Base-by-base conservation (phyloP, 2,888 invertebrate species). In the Conus canariensis region DNA sequence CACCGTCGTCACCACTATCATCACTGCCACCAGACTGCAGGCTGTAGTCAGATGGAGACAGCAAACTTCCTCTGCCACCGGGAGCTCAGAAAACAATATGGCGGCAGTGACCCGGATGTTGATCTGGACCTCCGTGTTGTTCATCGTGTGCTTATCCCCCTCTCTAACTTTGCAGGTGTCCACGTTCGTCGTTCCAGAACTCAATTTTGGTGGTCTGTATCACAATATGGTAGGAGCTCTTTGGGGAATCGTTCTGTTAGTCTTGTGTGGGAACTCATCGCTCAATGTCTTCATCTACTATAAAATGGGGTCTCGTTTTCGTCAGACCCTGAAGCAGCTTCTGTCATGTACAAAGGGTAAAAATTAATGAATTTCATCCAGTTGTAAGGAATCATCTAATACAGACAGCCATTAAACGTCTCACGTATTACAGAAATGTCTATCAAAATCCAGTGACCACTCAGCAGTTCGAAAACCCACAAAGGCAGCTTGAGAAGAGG, bases 281-380 rank as follows among this genome's bases (percentile, higher is more conserved):
- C 25, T 64, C 45, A 86, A 86, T 64, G 60, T 86, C 86, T 86
- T 86, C 86, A 14, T 86, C 25, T 86, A 86, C 30, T 67, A 86
- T 12, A 19, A 25, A 16, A 25, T 86, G 86, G 86, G 86, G 19
- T 86, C 86, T 14, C 64, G 64, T 25, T 86, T 86, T 25, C 86
- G 64, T 60, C 25, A 64, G 30, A 86, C 86, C 8, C 16, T 64
- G 30, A 64, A 64, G 64, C 64, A 64, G 64, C 64, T 64, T 16
- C 16, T 64, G 64, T 16, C 12, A 0, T 64, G 64, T 64, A 45
- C 45, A 45, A 45, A 45, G 3, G 45, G 3, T 45, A 45, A 45
- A 45, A 45, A 45, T 45, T 45, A 45, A 45, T 45, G 45, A 45
- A 45, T 45, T 45, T 1, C 45, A 45, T 3, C 45, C 45, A 3